Evolutionary conservation across 1,140 invertebrate genomes (phyloP).

Genomic region (Eufriesea mexicana): DNA sequence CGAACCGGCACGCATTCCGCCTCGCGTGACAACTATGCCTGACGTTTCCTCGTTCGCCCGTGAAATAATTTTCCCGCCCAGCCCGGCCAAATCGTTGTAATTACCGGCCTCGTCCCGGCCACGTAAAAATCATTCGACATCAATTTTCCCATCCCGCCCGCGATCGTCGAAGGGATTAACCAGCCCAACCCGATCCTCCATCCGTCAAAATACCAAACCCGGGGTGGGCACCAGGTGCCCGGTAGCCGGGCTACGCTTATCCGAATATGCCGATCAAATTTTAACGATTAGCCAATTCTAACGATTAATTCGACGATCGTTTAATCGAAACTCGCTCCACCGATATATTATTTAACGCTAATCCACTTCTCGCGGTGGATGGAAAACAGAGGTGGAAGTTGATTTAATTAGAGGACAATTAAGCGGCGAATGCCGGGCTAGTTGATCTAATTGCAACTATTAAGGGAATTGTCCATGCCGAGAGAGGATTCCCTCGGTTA

Average conservation of each 20-base stretch:
- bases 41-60: slow-evolving; percentile 23
- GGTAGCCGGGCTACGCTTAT: too few species aligned
- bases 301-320: not conserved
- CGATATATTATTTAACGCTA: slow-evolving; percentile 24
- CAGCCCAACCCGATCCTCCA: not conserved
- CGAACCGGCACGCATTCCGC: not conserved
- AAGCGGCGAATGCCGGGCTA: slow-evolving; percentile 44
- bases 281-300: not conserved
- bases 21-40: slow-evolving; percentile 24
- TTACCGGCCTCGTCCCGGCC: slow-evolving; percentile 16
- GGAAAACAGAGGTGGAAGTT: slow-evolving; percentile 43
- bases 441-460: slow-evolving; percentile 57
- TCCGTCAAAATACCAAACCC: not conserved
- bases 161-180: not conserved
- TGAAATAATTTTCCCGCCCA: slow-evolving; percentile 50
- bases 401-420: slow-evolving; percentile 62
- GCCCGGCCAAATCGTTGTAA: slow-evolving; percentile 15
- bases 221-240: not conserved
- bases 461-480: slow-evolving; percentile 45
- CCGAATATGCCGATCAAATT: not conserved
- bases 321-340: not conserved
- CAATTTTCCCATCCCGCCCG: not conserved
- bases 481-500: not conserved
- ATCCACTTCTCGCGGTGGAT: slow-evolving; percentile 1
- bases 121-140: not conserved